Conservation (phyloP, 2,888 invertebrate genomes). For the Dilophus febrilis region DNA sequence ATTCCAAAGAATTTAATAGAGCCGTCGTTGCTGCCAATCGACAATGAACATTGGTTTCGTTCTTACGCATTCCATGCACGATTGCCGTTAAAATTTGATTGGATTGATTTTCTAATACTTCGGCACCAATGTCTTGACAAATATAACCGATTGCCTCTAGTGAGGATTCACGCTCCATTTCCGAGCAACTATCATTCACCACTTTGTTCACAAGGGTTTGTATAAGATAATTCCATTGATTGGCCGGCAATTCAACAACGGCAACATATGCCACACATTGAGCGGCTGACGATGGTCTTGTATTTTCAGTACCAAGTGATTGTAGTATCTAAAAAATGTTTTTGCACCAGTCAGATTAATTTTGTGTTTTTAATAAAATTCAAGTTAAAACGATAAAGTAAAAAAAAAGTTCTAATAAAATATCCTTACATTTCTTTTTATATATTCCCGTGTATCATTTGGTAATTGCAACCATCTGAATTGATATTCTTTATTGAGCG, state of each 20-base stretch:
- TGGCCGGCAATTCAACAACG: conserved; percentile 83
- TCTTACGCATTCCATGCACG: conserved; percentile 94
- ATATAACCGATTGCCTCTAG: conserved; percentile 93
- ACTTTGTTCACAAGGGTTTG: conserved; percentile 78
- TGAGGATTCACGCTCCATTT: conserved; percentile 91
- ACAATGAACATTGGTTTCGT: conserved; percentile 85
- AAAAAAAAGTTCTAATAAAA: not conserved
- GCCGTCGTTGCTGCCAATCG: conserved; percentile 93
- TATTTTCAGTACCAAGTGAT: conserved; percentile 90
- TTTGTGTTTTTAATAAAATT: not conserved
- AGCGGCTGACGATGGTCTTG: conserved; percentile 90
- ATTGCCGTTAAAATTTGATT: conserved; percentile 93
- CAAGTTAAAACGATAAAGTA: not conserved
- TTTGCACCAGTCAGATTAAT: conserved; percentile 2
- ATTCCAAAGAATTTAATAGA: conserved; percentile 83
- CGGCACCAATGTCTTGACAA: conserved; percentile 94
- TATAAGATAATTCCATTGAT: conserved; percentile 87
- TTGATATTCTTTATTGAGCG: conserved; percentile 65
- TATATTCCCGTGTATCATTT: conserved; percentile 67
- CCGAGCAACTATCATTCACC: conserved; percentile 66
- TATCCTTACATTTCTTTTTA: conserved; percentile 82
- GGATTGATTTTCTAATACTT: conserved; percentile 78
- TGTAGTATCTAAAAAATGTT: conserved; percentile 52
- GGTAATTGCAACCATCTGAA: conserved; percentile 86
- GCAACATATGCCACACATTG: conserved; percentile 99